phyloP scores from a whole-genome alignment of 2,797 vertebrate genomes.

The Chiloscyllium punctatum region DNA sequence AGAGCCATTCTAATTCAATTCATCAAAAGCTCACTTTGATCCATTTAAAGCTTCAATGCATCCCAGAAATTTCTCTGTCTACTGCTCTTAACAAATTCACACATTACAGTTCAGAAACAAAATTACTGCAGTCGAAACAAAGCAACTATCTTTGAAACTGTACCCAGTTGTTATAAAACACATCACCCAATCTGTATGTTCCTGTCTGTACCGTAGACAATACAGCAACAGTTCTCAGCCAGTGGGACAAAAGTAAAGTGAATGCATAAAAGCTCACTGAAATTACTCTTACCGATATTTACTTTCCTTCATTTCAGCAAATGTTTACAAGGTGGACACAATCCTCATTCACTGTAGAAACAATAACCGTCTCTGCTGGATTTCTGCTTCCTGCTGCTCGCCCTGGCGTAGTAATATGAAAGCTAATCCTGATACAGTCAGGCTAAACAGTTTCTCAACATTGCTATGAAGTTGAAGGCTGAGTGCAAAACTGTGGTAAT shows the following conservation, averaged over 20 bases:
- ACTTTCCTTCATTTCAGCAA: conserved; percentile 24
- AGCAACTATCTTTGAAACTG: not conserved
- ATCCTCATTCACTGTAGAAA: not conserved
- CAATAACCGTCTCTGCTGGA: not conserved
- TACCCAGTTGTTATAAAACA: not conserved
- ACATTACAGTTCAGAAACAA: not conserved
- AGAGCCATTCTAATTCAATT: not conserved
- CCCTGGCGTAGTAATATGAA: conserved; percentile 8
- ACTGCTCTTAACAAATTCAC: not conserved
- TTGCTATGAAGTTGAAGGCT: not conserved
- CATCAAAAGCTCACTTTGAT: not conserved
- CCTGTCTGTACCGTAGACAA: not conserved
- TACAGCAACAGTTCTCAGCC: not conserved
- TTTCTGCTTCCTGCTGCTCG: conserved; percentile 16
- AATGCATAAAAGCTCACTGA: not conserved
- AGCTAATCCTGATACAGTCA: not conserved
- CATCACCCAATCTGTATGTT: not conserved
- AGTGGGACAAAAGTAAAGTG: no score
- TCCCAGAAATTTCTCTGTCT: not conserved
- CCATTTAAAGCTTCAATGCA: not conserved
- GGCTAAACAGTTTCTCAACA: not conserved
- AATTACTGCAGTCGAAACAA: not conserved
- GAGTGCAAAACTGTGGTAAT: conserved; percentile 11
- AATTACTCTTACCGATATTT: conserved; percentile 14
- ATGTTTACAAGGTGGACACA: not conserved